Percentiles rank a stretch among this genome's conserved stretches.
Conservation (phyloP, 2,113 vertebrate species). For the Myrmophylax atrothorax region DNA sequence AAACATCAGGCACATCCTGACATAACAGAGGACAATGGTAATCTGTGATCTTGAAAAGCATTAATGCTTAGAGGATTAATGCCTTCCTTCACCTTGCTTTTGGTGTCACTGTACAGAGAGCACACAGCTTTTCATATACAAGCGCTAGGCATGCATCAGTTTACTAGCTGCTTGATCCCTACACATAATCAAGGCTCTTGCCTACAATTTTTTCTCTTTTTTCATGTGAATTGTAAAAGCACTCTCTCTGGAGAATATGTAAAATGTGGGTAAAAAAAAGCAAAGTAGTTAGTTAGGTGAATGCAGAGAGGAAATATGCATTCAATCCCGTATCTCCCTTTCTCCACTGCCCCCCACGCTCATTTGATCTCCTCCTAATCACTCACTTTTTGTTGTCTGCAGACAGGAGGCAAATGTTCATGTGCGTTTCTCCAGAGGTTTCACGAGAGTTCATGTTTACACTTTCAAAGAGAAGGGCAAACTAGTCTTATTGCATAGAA, state of each 20-base stretch:
- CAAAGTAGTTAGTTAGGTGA: background rate
- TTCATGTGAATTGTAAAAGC: background rate
- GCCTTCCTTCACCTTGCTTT: background rate
- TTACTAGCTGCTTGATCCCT: background rate
- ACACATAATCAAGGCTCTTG: background rate
- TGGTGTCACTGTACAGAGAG: background rate
- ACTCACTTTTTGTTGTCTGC: background rate
- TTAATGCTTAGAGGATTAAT: background rate
- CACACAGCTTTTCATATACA: background rate
- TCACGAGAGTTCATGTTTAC: background rate
- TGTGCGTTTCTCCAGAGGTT: background rate
- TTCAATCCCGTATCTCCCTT: background rate
- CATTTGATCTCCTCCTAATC: background rate
- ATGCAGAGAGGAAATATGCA: background rate
- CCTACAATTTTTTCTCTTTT: background rate
- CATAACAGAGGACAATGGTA: constrained; percentile 1
- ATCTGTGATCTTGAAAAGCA: constrained; percentile 16
- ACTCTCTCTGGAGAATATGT: background rate
- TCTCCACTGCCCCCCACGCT: background rate
- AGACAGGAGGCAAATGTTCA: background rate
- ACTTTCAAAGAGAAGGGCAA: background rate
- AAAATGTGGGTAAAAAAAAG: constrained; percentile 4
- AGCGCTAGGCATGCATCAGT: background rate
- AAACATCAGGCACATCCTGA: constrained; percentile 60
- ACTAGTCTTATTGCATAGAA: background rate